These are phyloP conservation scores for Pithys albifrons DNA, from an alignment of 2,113 vertebrate species.

Conservation along the genomic window DNA sequence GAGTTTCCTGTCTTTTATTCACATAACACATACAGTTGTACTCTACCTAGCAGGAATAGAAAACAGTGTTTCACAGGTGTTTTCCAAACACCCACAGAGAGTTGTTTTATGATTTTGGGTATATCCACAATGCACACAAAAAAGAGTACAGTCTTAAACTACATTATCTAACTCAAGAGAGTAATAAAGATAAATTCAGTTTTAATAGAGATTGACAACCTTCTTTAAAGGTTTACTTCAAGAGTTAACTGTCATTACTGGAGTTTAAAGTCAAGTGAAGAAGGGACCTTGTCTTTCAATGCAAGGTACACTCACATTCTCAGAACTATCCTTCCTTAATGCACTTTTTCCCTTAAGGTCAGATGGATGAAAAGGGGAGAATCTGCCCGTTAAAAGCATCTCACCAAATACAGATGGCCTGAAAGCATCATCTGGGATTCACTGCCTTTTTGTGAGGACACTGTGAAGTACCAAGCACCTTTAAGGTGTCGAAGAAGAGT, in stretches of 20 bases:
- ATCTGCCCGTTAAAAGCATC: constrained; percentile 19
- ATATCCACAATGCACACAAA: neutral
- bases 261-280: constrained; percentile 8
- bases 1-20: neutral
- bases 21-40: neutral
- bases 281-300: neutral
- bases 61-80: neutral
- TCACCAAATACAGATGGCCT: constrained; percentile 13
- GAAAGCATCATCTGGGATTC: constrained; percentile 33
- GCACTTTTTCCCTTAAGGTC: constrained; percentile 47
- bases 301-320: neutral
- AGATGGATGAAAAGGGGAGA: constrained; percentile 28
- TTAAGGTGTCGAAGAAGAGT: neutral
- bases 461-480: neutral
- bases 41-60: neutral
- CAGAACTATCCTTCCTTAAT: constrained; percentile 33
- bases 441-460: neutral
- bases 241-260: neutral
- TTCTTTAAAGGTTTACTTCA: neutral
- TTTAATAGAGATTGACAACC: neutral
- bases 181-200: neutral
- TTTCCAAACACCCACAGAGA: neutral
- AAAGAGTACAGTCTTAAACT: neutral
- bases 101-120: neutral
- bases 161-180: neutral